These are phyloP conservation scores for Lichenostomus cassidix DNA, from an alignment of 2,113 vertebrate species.

Conservation along the genomic window DNA sequence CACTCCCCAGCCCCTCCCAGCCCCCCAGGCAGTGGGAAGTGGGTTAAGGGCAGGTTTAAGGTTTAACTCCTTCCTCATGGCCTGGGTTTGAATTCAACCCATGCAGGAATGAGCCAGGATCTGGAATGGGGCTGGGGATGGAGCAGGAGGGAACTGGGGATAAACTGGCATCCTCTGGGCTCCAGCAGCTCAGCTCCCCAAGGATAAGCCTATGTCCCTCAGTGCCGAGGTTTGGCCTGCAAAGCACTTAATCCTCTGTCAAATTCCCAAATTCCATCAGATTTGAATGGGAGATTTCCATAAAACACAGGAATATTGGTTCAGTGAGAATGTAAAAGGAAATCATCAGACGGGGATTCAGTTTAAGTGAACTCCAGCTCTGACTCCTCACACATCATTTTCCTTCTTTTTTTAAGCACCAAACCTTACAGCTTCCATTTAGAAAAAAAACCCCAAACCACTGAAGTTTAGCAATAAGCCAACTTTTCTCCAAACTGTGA, in stretches of 20 bases:
- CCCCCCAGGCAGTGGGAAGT: not conserved
- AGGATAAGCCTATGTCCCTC: not conserved
- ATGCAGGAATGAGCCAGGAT: fast-evolving
- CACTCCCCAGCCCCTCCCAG: not conserved
- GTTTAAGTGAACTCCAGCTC: not conserved
- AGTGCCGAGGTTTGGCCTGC: fast-evolving
- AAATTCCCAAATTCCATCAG: not conserved
- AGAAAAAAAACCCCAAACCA: too few relatives aligned
- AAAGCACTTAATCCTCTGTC: not conserved
- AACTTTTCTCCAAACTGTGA: fast-evolving
- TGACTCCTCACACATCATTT: too few relatives aligned
- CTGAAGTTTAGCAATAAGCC: not conserved
- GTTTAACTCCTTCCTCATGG: not conserved
- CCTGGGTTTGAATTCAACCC: not conserved
- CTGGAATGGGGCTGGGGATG: not conserved
- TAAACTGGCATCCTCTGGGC: not conserved
- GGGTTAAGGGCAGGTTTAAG: not conserved
- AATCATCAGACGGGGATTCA: not conserved
- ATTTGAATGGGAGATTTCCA: not conserved
- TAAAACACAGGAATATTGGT: not conserved
- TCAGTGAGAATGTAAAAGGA: not conserved
- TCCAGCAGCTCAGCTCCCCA: not conserved
- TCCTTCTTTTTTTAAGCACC: not conserved
- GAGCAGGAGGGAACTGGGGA: not conserved
- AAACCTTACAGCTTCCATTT: not conserved